A percentile compares a stretch with the other conserved stretches of the same genome.
Conservation (phyloP, 2,797 vertebrate genomes). For the Gila robusta region DNA sequence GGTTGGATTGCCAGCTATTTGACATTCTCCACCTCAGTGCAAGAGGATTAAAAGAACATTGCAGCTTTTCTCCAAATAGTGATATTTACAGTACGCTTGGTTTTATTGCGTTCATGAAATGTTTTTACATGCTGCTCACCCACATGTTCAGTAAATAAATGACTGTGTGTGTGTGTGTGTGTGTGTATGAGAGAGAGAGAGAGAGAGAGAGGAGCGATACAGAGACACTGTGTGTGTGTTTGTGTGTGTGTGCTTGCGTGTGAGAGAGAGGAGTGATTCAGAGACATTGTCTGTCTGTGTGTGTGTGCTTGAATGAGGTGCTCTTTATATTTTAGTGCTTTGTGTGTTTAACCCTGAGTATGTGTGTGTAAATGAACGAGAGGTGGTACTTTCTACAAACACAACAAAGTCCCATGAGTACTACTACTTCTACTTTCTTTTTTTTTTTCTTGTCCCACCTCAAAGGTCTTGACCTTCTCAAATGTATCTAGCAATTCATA, state of each 20-base stretch:
- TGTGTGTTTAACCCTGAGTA: background rate
- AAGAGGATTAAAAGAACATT: slow-evolving; percentile 51
- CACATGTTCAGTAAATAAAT: slow-evolving; percentile 50
- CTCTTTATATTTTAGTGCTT: slow-evolving; percentile 9
- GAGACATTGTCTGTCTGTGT: background rate
- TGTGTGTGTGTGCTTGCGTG: background rate
- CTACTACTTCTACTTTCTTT: background rate
- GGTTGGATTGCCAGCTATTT: slow-evolving; percentile 75
- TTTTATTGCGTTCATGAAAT: slow-evolving; percentile 51
- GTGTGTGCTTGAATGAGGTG: slow-evolving; percentile 6
- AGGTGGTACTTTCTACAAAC: background rate
- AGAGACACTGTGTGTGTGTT: background rate
- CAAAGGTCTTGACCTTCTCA: background rate
- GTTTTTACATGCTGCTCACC: slow-evolving; percentile 35
- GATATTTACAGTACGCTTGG: slow-evolving; percentile 52
- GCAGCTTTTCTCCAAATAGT: slow-evolving; percentile 41
- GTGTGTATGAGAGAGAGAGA: background rate
- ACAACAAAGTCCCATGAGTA: background rate
- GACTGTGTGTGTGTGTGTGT: slow-evolving; percentile 18
- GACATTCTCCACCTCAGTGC: slow-evolving; percentile 69
- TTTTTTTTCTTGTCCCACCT: background rate
- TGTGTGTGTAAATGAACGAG: slow-evolving; percentile 6
- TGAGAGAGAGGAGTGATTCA: background rate
- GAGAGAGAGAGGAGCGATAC: background rate
- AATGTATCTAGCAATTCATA: background rate